A percentile compares a stretch with the other conserved stretches of the same genome.
Evolutionary conservation across 1,140 invertebrate species (phyloP).

Genomic region (Mizuhopecten yessoensis): DNA sequence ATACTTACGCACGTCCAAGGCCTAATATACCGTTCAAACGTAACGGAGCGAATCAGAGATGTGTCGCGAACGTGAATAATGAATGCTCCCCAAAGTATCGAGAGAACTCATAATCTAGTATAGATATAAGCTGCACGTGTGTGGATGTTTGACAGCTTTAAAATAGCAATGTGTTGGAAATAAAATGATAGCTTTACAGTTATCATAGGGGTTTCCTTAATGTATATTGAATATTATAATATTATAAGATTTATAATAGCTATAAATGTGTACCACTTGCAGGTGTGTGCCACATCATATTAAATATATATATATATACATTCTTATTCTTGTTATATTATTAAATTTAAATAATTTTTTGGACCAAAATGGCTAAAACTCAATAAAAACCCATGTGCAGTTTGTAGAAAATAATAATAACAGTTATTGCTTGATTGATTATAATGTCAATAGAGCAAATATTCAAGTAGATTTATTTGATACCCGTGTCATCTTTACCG

Average conservation of each 20-base stretch:
- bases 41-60: not conserved
- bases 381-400: too few species aligned
- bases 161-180: not conserved
- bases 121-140: not conserved
- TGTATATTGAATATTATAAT: not conserved
- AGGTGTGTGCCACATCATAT: not conserved
- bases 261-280: too few species aligned
- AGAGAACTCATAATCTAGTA: not conserved
- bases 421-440: too few species aligned
- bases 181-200: not conserved
- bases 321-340: too few species aligned
- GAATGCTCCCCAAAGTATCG: not conserved
- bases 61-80: not conserved
- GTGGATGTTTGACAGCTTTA: not conserved
- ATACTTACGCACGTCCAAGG: not conserved
- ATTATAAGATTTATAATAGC: not conserved
- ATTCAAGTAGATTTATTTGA: too few species aligned
- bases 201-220: not conserved
- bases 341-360: too few species aligned
- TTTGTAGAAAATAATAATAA: too few species aligned
- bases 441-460: too few species aligned
- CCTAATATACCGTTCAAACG: too few species aligned
- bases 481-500: too few species aligned
- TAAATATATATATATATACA: too few species aligned
- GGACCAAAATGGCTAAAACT: too few species aligned